Base-by-base conservation (phyloP, 2,113 vertebrate genomes). In the Taurulus bubalis region DNA sequence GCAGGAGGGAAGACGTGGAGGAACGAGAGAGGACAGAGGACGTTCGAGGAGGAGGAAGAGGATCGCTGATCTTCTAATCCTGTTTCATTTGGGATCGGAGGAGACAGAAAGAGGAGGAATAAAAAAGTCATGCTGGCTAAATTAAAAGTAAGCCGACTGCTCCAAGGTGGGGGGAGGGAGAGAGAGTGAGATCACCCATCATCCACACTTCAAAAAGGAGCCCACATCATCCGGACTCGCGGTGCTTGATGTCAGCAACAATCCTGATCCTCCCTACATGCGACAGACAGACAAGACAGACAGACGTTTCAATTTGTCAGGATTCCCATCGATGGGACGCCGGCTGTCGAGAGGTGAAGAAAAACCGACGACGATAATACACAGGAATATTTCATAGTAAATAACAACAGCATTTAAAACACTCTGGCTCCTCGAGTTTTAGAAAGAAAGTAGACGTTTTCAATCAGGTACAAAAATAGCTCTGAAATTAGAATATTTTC, bases 151-250 rank as follows among this genome's bases (percentile, higher is more conserved):
- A 34, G 34, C 34, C 1, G 34, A 34, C 34, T 34, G 6, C 34
- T 34, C n/a, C n/a, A n/a, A n/a, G n/a, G n/a, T n/a, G n/a, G n/a
- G n/a, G n/a, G n/a, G n/a, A n/a, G n/a, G n/a, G n/a, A n/a, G n/a
- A n/a, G n/a, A n/a, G n/a, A n/a, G n/a, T n/a, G n/a, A n/a, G 75
- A 84, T 90, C 88, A 84, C 71, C 76, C 47, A 70, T 87, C 87
- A 85, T 74, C 85, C 77, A 72, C 77, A 86, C 89, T 82, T 91
- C 80, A 91, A 87, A 59, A 75, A 77, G 63, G 49, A 68, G 42
- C 79, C 72, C 79, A 83, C 85, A 51, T 87, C 71, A 87, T 75
- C 83, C 80, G 45, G 75, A 79, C 86, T 70, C 62, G 2, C 78
- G 58, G 73, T 73, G 80, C 82, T 75, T 64, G 26, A 83, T 83